These are phyloP conservation scores for Platypus cylindrus DNA, from an alignment of 2,888 invertebrate genomes.

Conservation along the genomic window DNA sequence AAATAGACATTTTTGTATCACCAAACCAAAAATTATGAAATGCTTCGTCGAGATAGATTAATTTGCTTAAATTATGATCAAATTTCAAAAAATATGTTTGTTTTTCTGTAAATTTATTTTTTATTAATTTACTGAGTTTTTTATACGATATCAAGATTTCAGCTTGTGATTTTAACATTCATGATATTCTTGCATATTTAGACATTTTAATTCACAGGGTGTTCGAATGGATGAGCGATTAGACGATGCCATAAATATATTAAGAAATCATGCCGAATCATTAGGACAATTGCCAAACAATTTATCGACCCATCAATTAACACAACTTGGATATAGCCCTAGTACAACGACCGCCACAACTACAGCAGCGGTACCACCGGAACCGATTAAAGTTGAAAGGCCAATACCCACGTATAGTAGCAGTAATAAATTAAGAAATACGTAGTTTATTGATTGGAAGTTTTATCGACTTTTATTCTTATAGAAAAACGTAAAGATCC, in stretches of 20 bases:
- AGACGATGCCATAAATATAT: conserved; percentile 90
- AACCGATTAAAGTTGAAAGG: conserved; percentile 36
- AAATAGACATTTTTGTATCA: too few species aligned
- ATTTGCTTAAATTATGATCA: too few species aligned
- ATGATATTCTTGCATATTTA: too few species aligned
- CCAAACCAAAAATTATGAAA: too few species aligned
- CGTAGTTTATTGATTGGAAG: background rate
- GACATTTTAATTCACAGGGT: conserved; percentile 46
- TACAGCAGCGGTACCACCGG: too few species aligned
- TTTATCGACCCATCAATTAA: conserved; percentile 37
- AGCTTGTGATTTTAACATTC: too few species aligned
- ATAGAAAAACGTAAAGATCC: conserved; percentile 75
- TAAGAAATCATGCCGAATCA: conserved; percentile 84
- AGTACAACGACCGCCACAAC: too few species aligned
- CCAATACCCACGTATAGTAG: conserved; percentile 36
- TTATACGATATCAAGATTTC: too few species aligned
- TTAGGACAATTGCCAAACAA: conserved; percentile 33
- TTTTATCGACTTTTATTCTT: background rate
- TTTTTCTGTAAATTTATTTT: too few species aligned
- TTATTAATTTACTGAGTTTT: too few species aligned
- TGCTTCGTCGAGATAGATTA: too few species aligned
- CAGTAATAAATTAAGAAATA: conserved; percentile 26
- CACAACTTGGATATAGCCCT: conserved; percentile 40
- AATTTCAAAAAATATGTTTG: too few species aligned
- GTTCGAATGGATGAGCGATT: conserved; percentile 89